A percentile compares a stretch with the other conserved stretches of the same genome.
Conservation (phyloP, 2,797 vertebrate genomes). For the Scolopax rusticola region DNA sequence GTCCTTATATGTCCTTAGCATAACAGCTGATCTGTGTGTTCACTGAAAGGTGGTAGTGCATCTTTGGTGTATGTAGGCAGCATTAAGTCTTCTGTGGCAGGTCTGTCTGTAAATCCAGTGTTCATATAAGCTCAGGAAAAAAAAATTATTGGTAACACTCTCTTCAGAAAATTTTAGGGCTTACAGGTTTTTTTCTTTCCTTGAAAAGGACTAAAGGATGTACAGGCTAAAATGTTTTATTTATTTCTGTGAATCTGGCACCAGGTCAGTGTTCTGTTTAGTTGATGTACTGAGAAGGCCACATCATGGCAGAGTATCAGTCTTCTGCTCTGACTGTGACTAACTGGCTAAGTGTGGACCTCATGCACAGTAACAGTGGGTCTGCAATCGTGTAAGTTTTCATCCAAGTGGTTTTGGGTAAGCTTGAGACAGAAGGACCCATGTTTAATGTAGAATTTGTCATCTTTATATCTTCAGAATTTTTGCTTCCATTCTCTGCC, state of each 20-base stretch:
- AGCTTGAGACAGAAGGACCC: not conserved
- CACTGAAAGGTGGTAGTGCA: not conserved
- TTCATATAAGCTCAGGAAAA: not conserved
- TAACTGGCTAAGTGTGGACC: not conserved
- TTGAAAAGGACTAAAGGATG: not conserved
- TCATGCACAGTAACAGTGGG: not conserved
- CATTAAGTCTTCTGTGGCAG: not conserved
- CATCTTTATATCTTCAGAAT: not conserved
- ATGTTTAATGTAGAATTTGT: not conserved
- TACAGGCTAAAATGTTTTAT: not conserved
- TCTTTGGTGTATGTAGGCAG: not conserved
- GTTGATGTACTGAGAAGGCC: not conserved
- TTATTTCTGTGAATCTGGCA: not conserved
- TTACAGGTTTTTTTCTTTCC: not conserved
- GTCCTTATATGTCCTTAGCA: not conserved
- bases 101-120: not conserved
- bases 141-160: fast-evolving
- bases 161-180: not conserved
- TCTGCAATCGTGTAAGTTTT: not conserved
- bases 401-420: not conserved
- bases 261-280: not conserved
- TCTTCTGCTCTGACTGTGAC: not conserved
- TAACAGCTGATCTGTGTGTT: not conserved
- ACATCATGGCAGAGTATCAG: not conserved
- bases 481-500: not conserved